Evolutionary conservation across 2,797 vertebrate species (phyloP), one percentile per base, ranked within the genome.

Genomic region (Periophthalmus magnuspinnatus): DNA sequence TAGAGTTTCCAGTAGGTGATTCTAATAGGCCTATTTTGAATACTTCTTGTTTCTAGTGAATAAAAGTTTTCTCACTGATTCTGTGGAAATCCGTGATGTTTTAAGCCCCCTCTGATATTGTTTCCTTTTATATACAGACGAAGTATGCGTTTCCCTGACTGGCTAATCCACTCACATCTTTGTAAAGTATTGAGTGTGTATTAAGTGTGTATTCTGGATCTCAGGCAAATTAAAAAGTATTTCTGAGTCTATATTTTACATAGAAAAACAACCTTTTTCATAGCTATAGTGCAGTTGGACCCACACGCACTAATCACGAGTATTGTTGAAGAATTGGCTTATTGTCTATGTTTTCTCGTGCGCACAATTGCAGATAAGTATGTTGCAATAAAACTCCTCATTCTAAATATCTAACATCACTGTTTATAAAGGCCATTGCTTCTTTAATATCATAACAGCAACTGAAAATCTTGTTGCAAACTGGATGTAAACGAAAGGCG

Each of bases 401-500:
- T 48, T 14, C 59, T 17, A 76, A 6, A 63, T 70, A 28, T 74
- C 16, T 68, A 22, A 65, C 28, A 34, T 16, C 57, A 50, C 36
- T 32, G 24, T 65, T 33, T 71, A 71, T 80, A 57, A 73, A 70
- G 65, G 38, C 47, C 0, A 17, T 0, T 72, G 75, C 52, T 22
- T 70, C 17, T 71, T 69, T 11, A 22, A 70, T 61, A 21, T 55
- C 68, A 17, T 48, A 41, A 33, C 13, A 56, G 36, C 58, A 58
- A 68, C 58, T 19, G 0, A 47, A 58, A 67, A 71, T 1, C 21
- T 71, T 71, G 58, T 32, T 60, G 19, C 57, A 72, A 82, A 74
- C 64, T 68, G 68, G 65, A 77, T 74, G 5, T 61, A 55, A 81
- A 78, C 58, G 58, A 85, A 86, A 21, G 69, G 63, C 71, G 62